phyloP scores from a whole-genome alignment of 2,113 vertebrate species.

The Bos indicus region DNA sequence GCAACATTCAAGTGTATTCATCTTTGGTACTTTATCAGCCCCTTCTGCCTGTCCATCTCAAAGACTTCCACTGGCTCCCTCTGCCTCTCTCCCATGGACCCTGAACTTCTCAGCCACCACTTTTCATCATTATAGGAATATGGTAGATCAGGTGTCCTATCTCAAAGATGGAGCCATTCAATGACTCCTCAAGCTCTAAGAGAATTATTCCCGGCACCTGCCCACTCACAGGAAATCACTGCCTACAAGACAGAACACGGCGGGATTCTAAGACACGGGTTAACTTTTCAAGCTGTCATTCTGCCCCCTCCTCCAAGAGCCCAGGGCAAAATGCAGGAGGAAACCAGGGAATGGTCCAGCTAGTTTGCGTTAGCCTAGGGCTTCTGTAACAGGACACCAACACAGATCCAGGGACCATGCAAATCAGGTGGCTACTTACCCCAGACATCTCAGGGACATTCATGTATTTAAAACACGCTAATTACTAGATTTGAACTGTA shows the following conservation, averaged over 20 bases:
- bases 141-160: not conserved
- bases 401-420: not conserved
- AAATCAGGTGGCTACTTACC: not conserved
- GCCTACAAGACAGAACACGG: not conserved
- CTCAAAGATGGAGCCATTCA: not conserved
- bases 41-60: not conserved
- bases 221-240: not conserved
- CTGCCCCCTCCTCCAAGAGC: not conserved
- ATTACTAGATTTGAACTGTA: not conserved
- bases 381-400: not conserved
- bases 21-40: fast-evolving
- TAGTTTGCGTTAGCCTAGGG: no score
- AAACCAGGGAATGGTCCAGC: not conserved
- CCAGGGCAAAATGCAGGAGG: not conserved
- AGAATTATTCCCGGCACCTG: not conserved
- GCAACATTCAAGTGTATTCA: not conserved
- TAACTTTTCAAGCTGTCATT: not conserved
- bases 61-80: not conserved
- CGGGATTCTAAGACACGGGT: not conserved
- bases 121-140: not conserved
- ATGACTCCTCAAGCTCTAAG: not conserved
- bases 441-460: not conserved
- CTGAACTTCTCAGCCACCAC: not conserved
- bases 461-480: not conserved
- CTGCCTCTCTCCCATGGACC: not conserved